Evolutionary conservation across 2,888 invertebrate genomes (phyloP).

Genomic region (Cynaeus angustus): DNA sequence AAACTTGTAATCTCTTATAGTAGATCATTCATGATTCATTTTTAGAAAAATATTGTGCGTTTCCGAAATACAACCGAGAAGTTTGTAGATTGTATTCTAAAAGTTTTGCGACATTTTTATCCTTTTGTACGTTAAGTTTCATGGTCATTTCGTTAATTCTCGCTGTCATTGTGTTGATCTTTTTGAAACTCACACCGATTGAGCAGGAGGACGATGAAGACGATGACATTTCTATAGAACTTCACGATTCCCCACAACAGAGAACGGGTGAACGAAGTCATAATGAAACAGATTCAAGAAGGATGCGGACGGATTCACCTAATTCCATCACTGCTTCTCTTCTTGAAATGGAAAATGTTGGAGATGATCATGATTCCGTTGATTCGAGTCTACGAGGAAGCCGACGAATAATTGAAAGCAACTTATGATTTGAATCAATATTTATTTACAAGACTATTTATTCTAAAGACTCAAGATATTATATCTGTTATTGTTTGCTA

Average conservation of each 20-base stretch:
- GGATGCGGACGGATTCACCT: slow-evolving; percentile 4
- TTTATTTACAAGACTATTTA: slow-evolving; percentile 41
- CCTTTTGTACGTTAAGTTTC: slow-evolving; percentile 59
- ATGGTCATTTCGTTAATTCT: slow-evolving; percentile 59
- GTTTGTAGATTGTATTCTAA: slow-evolving; percentile 62
- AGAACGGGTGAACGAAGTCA: slow-evolving; percentile 26
- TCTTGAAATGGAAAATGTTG: slow-evolving; percentile 58
- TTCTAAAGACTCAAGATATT: slow-evolving; percentile 23
- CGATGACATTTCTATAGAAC: slow-evolving; percentile 22
- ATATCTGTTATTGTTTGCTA: slow-evolving; percentile 24
- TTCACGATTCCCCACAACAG: background rate
- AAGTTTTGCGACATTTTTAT: slow-evolving; percentile 60
- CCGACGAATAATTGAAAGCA: slow-evolving; percentile 25
- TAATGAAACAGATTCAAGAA: slow-evolving; percentile 29
- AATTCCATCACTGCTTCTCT: slow-evolving; percentile 53
- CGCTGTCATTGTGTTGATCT: slow-evolving; percentile 54
- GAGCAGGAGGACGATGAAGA: slow-evolving; percentile 27
- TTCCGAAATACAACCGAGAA: background rate
- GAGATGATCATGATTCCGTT: slow-evolving; percentile 61
- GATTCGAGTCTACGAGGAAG: slow-evolving; percentile 32
- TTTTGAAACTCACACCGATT: slow-evolving; percentile 57
- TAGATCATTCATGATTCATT: slow-evolving; percentile 30
- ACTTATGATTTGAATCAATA: slow-evolving; percentile 35
- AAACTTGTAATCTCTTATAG: slow-evolving; percentile 2
- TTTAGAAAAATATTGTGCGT: slow-evolving; percentile 34